These are phyloP conservation scores for Syrista parreyssii DNA, from an alignment of 2,888 invertebrate genomes.

Conservation along the genomic window DNA sequence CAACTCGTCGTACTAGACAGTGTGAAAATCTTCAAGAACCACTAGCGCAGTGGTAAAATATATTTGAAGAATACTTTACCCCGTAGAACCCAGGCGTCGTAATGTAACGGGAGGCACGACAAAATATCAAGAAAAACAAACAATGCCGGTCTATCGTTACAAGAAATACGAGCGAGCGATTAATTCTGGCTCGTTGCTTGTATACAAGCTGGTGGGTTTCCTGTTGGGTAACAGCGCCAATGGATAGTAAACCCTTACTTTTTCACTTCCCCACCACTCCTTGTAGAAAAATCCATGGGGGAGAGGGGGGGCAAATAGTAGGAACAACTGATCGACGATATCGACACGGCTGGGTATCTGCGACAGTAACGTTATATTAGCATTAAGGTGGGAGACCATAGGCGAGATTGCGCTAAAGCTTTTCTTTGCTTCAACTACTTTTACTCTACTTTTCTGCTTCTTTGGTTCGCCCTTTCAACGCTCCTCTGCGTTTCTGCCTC, in stretches of 20 bases:
- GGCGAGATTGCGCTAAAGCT: neutral
- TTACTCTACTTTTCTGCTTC: neutral
- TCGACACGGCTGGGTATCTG: neutral
- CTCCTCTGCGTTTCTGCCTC: neutral
- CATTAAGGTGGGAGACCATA: neutral
- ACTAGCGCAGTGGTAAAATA: neutral
- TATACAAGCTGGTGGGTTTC: neutral
- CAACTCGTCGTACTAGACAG: neutral
- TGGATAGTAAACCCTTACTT: neutral
- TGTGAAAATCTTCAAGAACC: neutral
- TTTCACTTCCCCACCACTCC: neutral
- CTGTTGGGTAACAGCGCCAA: neutral
- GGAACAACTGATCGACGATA: neutral
- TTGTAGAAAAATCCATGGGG: neutral
- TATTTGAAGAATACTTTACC: neutral
- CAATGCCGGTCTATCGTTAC: neutral
- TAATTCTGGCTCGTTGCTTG: neutral
- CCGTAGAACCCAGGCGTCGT: neutral
- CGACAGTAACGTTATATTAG: neutral
- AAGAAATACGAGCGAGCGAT: neutral
- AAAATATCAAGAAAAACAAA: neutral
- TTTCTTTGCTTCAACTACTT: neutral
- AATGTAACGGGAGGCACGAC: neutral
- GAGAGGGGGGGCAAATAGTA: neutral
- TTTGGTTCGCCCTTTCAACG: neutral